Base-by-base conservation (phyloP, 2,888 invertebrate genomes). In the Bhutanitis thaidina region DNA sequence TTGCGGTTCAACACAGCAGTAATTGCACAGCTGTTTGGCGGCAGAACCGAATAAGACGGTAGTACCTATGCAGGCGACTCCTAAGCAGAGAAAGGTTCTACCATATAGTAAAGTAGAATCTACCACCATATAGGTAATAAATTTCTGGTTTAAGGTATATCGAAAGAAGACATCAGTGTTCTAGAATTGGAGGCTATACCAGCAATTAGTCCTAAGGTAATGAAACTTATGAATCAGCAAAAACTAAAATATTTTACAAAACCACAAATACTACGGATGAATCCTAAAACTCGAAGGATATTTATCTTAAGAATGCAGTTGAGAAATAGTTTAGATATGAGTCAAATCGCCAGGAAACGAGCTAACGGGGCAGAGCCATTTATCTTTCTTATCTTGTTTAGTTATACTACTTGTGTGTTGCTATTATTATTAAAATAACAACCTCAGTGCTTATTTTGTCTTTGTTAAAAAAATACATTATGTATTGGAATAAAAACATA, bases 241-340 rank as follows among this genome's bases (percentile, higher is more conserved):
- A 87, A 88, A 55, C 59, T 89, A 13, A 58, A 71, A 49, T 80
- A 61, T 58, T 89, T 89, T 52, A 83, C 85, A 1, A 79, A 77
- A 51, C 77, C 80, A 50, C 88, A 89, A 61, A 80, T 89, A 61
- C 53, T 81, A 44, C 65, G 81, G 51, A 80, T 89, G 84, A 67
- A 70, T 51, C 62, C 71, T 1, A 74, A 70, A 64, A 69, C 88
- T 3, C 69, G 87, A 25, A 66, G 84, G 13, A 71, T 80, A 34
- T 88, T 74, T 57, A 74, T 89, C 53, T 65, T 88, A 59, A 71
- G 88, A 54, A 74, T 83, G 74, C 80, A 84, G 52, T 56, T 88
- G 46, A 74, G 58, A 56, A 63, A 57, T 45, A 87, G 83, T 57
- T 67, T 80, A 30, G 84, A 84, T 61, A 79, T 78, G 60, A 74